A percentile compares a stretch with the other conserved stretches of the same genome.
phyloP scores from a whole-genome alignment of 2,797 vertebrate genomes.

The Periophthalmus magnuspinnatus region DNA sequence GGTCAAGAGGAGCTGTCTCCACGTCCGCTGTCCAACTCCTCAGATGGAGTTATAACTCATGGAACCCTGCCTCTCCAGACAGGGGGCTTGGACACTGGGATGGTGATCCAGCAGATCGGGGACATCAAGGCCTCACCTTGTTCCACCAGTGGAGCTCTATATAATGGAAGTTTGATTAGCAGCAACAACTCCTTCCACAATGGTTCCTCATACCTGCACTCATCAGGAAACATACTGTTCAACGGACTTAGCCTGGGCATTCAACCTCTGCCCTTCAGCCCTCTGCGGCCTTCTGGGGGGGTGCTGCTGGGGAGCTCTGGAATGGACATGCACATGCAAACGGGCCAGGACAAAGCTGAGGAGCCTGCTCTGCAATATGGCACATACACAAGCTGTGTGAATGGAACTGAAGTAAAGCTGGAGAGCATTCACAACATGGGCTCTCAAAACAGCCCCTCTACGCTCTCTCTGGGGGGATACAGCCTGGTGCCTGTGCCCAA shows the following conservation, averaged over 20 bases:
- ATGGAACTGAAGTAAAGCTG: slow-evolving; percentile 89
- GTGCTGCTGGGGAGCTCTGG: slow-evolving; percentile 83
- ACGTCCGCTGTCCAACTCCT: slow-evolving; percentile 86
- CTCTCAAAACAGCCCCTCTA: slow-evolving; percentile 87
- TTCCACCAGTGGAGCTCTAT: slow-evolving; percentile 81
- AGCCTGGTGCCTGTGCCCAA: slow-evolving; percentile 92
- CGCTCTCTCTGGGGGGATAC: slow-evolving; percentile 93
- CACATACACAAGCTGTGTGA: slow-evolving; percentile 85
- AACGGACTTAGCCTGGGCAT: slow-evolving; percentile 92
- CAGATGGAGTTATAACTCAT: slow-evolving; percentile 84
- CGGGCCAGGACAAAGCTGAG: slow-evolving; percentile 84
- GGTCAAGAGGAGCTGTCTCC: slow-evolving; percentile 96
- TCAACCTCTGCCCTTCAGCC: slow-evolving; percentile 85
- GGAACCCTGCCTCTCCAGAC: slow-evolving; percentile 73
- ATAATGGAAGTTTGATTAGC: slow-evolving; percentile 89
- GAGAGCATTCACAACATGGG: slow-evolving; percentile 84
- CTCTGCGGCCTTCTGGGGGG: slow-evolving; percentile 80
- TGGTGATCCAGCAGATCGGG: slow-evolving; percentile 96
- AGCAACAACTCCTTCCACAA: slow-evolving; percentile 91
- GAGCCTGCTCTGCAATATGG: slow-evolving; percentile 79
- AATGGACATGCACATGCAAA: slow-evolving; percentile 84
- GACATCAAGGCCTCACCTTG: slow-evolving; percentile 92
- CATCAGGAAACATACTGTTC: slow-evolving; percentile 90
- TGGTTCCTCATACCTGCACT: slow-evolving; percentile 92
- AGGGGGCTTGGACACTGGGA: slow-evolving; percentile 72